Base-by-base conservation (phyloP, 2,888 invertebrate genomes). In the Eupithecia exiguata region DNA sequence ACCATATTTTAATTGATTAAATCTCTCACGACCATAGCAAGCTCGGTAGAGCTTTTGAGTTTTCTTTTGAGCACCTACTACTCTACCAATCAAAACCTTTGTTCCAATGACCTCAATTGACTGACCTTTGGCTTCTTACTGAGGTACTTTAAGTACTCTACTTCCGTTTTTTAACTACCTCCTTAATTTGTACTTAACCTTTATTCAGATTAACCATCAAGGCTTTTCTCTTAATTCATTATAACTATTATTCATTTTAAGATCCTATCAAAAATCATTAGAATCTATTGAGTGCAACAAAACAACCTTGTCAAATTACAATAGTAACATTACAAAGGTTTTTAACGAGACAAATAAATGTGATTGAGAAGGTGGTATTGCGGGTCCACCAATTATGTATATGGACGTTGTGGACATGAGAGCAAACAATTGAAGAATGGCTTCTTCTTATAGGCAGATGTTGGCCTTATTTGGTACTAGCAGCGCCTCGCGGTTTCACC, bases 301-400 rank as follows among this genome's bases (percentile, higher is more conserved):
- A 75, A 69, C 40, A 74, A 70, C 82, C 81, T 80, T 82, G 81
- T 78, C 79, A 78, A 75, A 12, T 46, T n/a, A 46, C n/a, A 46
- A 46, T 46, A n/a, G 46, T 74, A 72, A 69, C 69, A 70, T 75
- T 70, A 70, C 74, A 69, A 77, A 76, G 71, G 72, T 36, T 67
- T 68, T 67, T 78, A 74, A 69, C 67, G 68, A 77, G 70, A 69
- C 61, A 62, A 71, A 69, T 70, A 66, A 70, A 53, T 53, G 21
- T 53, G 38, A 46, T 63, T 58, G 38, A 53, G 63, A n/a, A n/a
- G n/a, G 73, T 71, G 72, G 25, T 35, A 36, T 35, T 58, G 53
- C 40, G 46, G 49, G 62, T 69, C 46, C 61, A 69, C 70, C 75
- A 76, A 75, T 74, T 74, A 70, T n/a, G n/a, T n/a, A n/a, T 62